Evolutionary conservation across 2,888 invertebrate genomes (phyloP).

Genomic region (Sarcophaga subvicina): DNA sequence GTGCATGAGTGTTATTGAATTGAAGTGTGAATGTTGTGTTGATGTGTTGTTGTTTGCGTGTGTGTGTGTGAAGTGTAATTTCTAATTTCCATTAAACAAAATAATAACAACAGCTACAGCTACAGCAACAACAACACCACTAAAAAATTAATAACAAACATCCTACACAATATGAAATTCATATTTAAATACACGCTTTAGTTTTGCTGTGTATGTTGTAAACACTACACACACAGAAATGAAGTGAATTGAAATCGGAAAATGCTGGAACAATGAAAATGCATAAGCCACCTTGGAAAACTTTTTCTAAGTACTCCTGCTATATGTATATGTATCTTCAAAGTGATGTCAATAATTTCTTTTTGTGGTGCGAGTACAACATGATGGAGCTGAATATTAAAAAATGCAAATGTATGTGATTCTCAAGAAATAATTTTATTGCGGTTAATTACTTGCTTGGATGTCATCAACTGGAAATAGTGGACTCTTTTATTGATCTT

Average conservation of each 20-base stretch:
- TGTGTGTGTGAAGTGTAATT: slow-evolving; percentile 34
- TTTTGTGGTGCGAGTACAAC: too few relatives aligned
- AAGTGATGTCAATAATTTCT: too few relatives aligned
- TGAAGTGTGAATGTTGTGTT: slow-evolving; percentile 3
- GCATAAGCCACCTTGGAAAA: too few relatives aligned
- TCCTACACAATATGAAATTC: slow-evolving; percentile 13
- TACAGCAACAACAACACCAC: neutral
- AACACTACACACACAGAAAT: slow-evolving; percentile 1
- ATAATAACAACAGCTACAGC: slow-evolving; percentile 6
- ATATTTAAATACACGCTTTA: neutral
- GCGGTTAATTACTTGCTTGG: too few relatives aligned
- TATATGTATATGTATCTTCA: too few relatives aligned
- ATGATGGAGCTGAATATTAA: too few relatives aligned
- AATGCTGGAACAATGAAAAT: neutral
- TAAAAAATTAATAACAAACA: slow-evolving; percentile 18
- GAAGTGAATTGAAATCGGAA: neutral
- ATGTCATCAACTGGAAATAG: too few relatives aligned
- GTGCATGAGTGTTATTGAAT: neutral
- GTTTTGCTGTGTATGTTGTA: too few relatives aligned
- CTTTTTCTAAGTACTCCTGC: too few relatives aligned
- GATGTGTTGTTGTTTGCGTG: neutral
- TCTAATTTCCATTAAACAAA: slow-evolving; percentile 55
- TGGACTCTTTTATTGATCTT: too few relatives aligned
- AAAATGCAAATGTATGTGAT: too few relatives aligned
- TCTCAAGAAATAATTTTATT: too few relatives aligned